Percentiles rank a stretch among this genome's conserved stretches.
Evolutionary conservation across 2,888 invertebrate species (phyloP).

Genomic region (Xestia sexstrigata): DNA sequence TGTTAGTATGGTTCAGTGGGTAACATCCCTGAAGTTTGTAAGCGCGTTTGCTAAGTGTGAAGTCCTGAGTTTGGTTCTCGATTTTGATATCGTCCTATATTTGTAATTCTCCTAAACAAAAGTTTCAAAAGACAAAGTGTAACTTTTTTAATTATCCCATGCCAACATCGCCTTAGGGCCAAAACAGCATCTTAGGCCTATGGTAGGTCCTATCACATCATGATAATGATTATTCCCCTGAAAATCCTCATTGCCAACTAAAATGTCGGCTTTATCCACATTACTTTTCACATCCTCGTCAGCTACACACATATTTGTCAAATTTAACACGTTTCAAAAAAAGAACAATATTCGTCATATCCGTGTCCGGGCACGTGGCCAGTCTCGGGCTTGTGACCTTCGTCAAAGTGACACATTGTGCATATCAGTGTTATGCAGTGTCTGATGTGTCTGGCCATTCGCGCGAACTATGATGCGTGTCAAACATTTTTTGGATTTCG

Average conservation of each 20-base stretch:
- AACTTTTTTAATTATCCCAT: background rate
- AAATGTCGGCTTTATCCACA: background rate
- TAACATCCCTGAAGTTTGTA: background rate
- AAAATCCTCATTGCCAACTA: background rate
- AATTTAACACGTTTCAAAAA: slow-evolving; percentile 63
- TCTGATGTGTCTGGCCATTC: slow-evolving; percentile 73
- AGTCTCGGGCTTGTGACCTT: slow-evolving; percentile 82
- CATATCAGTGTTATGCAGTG: slow-evolving; percentile 85
- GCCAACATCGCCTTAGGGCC: background rate
- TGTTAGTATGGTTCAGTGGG: slow-evolving; percentile 11
- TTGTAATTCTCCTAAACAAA: background rate
- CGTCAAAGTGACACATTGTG: slow-evolving; percentile 88
- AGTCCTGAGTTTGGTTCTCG: slow-evolving; percentile 3
- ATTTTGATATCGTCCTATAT: background rate
- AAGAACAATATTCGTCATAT: slow-evolving; percentile 72
- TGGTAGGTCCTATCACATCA: too few species aligned
- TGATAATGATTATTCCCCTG: background rate
- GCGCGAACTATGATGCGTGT: slow-evolving; percentile 73
- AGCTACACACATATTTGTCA: slow-evolving; percentile 52
- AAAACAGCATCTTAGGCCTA: background rate
- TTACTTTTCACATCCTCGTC: slow-evolving; percentile 10
- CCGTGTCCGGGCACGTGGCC: slow-evolving; percentile 85
- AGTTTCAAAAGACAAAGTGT: background rate
- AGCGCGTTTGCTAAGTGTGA: slow-evolving; percentile 11
- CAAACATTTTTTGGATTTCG: slow-evolving; percentile 60